Conservation (phyloP, 2,888 invertebrate species). For the Lasius platythorax region DNA sequence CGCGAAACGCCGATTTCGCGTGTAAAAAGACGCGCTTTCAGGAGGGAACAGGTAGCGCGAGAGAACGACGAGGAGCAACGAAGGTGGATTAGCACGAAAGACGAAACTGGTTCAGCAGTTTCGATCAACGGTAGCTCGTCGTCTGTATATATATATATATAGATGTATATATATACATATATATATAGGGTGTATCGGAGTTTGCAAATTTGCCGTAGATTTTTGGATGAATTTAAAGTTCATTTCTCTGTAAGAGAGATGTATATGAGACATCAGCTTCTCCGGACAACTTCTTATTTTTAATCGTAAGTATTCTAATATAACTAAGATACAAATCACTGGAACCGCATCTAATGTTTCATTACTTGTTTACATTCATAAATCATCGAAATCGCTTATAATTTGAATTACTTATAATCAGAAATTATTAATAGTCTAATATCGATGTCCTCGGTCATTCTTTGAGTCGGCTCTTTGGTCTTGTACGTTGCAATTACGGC, state of each 20-base stretch:
- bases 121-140: constrained; percentile 73
- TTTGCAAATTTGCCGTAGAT: not conserved
- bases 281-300: not conserved
- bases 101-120: constrained; percentile 81
- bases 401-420: not conserved
- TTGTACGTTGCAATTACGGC: not conserved
- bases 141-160: constrained; percentile 33
- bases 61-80: constrained; percentile 5
- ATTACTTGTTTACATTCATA: not conserved
- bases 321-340: not conserved
- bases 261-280: not conserved
- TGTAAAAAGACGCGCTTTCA: constrained; percentile 60
- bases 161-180: not conserved
- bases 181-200: constrained; percentile 36
- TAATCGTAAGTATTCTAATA: not conserved
- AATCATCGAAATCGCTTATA: not conserved
- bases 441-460: not conserved
- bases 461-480: not conserved
- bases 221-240: not conserved
- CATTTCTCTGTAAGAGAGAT: not conserved
- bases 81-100: constrained; percentile 76
- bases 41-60: constrained; percentile 20
- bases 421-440: not conserved
- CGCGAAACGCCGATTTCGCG: constrained; percentile 52
- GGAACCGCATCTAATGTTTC: not conserved